A percentile compares a stretch with the other conserved stretches of the same genome.
Conservation (phyloP, 2,888 invertebrate species). For the Scaptomyza parva region DNA sequence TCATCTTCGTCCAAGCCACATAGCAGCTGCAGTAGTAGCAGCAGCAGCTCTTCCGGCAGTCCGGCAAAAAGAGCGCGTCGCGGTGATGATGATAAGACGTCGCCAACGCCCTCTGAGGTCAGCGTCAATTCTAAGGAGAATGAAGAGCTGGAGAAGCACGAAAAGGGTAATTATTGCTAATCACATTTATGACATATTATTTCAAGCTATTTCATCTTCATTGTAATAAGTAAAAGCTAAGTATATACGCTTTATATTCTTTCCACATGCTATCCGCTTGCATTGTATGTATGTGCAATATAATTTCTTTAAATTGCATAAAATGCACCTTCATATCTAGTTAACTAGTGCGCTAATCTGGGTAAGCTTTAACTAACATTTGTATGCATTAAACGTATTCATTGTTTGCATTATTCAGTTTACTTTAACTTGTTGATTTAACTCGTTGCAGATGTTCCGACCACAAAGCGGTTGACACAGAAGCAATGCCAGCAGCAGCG, state of each 20-base stretch:
- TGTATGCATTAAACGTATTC: no score
- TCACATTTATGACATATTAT: background rate
- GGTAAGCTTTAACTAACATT: slow-evolving; percentile 28
- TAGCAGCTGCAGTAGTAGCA: slow-evolving; percentile 37
- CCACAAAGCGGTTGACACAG: slow-evolving; percentile 55
- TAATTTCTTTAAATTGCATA: slow-evolving; percentile 14
- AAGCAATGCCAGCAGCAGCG: slow-evolving; percentile 85
- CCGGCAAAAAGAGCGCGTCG: slow-evolving; percentile 50
- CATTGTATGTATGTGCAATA: slow-evolving; percentile 7
- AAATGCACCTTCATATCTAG: slow-evolving; percentile 15
- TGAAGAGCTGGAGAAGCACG: slow-evolving; percentile 69
- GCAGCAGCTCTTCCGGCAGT: slow-evolving; percentile 48
- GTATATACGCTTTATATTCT: slow-evolving; percentile 23
- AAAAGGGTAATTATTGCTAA: slow-evolving; percentile 48
- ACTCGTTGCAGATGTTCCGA: slow-evolving; percentile 43
- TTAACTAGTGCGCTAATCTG: slow-evolving; percentile 14
- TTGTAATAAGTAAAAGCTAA: background rate
- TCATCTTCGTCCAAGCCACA: slow-evolving; percentile 33
- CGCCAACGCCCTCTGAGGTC: slow-evolving; percentile 82
- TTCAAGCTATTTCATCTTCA: background rate
- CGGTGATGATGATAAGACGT: slow-evolving; percentile 69
- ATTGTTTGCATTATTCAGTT: background rate
- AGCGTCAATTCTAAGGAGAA: slow-evolving; percentile 84
- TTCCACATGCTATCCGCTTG: slow-evolving; percentile 46
- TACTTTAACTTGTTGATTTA: background rate